Evolutionary conservation across 2,888 invertebrate species (phyloP).

Genomic region (Drosophila parthenogenetica): DNA sequence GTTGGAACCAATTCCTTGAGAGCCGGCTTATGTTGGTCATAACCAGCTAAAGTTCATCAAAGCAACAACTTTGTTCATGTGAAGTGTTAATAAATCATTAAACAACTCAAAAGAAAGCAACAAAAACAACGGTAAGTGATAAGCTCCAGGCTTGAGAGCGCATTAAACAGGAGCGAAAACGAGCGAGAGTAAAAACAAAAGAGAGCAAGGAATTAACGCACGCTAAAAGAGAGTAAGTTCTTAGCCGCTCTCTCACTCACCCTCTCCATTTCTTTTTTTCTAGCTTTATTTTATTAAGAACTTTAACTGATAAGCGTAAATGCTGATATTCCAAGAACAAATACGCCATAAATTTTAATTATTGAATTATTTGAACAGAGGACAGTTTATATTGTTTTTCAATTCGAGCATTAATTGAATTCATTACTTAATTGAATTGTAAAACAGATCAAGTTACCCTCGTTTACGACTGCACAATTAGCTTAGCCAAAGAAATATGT

Average conservation of each 20-base stretch:
- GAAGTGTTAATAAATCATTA: slow-evolving; percentile 28
- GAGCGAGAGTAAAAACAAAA: slow-evolving; percentile 4
- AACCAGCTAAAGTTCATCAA: slow-evolving; percentile 16
- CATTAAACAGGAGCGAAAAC: slow-evolving; percentile 4
- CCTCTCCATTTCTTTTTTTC: not conserved
- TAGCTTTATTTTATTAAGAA: slow-evolving; percentile 21
- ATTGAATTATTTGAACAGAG: not conserved
- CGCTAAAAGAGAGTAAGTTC: slow-evolving; percentile 16
- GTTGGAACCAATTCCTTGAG: slow-evolving; percentile 16
- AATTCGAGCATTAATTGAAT: not conserved
- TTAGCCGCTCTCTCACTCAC: not conserved
- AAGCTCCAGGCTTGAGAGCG: slow-evolving; percentile 43
- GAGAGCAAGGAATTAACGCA: slow-evolving; percentile 12
- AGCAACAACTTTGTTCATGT: slow-evolving; percentile 15
- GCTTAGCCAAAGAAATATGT: not conserved
- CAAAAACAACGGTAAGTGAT: slow-evolving; percentile 30
- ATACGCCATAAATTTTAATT: slow-evolving; percentile 3
- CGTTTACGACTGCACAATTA: not conserved
- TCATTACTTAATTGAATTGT: not conserved
- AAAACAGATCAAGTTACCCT: not conserved
- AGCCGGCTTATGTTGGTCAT: slow-evolving; percentile 33
- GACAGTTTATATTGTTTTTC: slow-evolving; percentile 4
- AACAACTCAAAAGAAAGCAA: slow-evolving; percentile 16
- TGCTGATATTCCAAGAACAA: slow-evolving; percentile 6
- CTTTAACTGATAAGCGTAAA: slow-evolving; percentile 51